Evolutionary conservation across 2,888 invertebrate genomes (phyloP).

Genomic region (Caradrina kadenii): DNA sequence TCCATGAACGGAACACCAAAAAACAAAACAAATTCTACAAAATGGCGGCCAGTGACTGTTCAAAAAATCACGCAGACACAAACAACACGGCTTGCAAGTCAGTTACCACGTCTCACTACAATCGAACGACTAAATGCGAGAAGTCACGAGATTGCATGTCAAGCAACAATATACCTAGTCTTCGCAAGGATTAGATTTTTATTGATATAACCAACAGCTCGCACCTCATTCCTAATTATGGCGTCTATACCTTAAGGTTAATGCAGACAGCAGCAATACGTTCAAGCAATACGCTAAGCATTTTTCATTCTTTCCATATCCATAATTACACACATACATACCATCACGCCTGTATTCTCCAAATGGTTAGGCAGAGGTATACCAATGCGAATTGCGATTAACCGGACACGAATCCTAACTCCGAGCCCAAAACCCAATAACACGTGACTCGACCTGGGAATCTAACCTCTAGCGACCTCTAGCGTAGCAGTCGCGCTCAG

Average conservation of each 20-base stretch:
- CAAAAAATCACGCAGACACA: background rate
- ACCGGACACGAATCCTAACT: too few species aligned
- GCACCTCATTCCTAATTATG: slow-evolving; percentile 32
- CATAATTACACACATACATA: too few species aligned
- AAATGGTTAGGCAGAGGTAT: too few species aligned
- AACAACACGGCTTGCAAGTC: background rate
- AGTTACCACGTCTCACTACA: slow-evolving; percentile 20
- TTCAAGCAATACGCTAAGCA: too few species aligned
- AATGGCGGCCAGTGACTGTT: background rate
- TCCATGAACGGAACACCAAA: background rate
- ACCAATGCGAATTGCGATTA: too few species aligned
- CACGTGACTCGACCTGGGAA: too few species aligned
- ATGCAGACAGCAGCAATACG: too few species aligned
- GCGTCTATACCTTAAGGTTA: background rate
- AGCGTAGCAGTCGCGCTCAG: too few species aligned
- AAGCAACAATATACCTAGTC: slow-evolving; percentile 52
- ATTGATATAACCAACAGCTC: slow-evolving; percentile 43
- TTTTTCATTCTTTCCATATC: too few species aligned
- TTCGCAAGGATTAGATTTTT: slow-evolving; percentile 63
- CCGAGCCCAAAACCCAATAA: too few species aligned
- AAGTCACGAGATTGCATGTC: slow-evolving; percentile 75
- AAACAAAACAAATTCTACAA: background rate
- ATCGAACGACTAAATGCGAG: slow-evolving; percentile 27
- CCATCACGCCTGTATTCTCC: too few species aligned
- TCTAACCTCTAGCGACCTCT: too few species aligned